A percentile compares a stretch with the other conserved stretches of the same genome.
Conservation (phyloP, 2,797 vertebrate genomes). For the Sebastes reedi region DNA sequence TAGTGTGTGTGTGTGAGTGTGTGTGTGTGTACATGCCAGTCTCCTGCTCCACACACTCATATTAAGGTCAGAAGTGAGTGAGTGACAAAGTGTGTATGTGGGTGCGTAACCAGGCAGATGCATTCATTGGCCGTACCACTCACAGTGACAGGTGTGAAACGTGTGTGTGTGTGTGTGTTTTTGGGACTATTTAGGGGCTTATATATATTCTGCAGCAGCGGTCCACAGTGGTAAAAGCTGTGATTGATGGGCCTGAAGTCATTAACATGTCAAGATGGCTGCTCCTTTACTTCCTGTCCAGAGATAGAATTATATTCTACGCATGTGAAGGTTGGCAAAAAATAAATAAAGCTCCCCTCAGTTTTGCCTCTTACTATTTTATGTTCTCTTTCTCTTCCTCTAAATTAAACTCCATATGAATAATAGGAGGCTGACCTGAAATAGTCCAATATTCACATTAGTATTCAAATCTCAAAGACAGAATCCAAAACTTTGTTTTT, state of each 20-base stretch:
- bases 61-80: conserved; percentile 18
- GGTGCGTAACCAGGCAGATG: background rate
- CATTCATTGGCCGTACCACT: background rate
- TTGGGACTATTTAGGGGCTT: background rate
- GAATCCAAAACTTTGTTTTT: background rate
- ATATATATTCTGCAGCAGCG: conserved; percentile 21
- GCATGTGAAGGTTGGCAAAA: background rate
- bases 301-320: conserved; percentile 43
- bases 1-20: background rate
- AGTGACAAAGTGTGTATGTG: background rate
- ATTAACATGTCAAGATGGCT: conserved; percentile 56
- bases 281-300: conserved; percentile 34
- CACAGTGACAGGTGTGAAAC: conserved; percentile 15
- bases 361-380: background rate
- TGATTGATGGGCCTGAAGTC: conserved; percentile 60
- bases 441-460: background rate
- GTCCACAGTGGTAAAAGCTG: conserved; percentile 36
- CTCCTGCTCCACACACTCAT: background rate
- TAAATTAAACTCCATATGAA: background rate
- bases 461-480: background rate
- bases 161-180: background rate
- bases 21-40: background rate
- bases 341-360: background rate
- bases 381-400: conserved; percentile 3
- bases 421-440: background rate